Evolutionary conservation across 2,888 invertebrate genomes (phyloP).

Genomic region (Agrilus cyanescens): DNA sequence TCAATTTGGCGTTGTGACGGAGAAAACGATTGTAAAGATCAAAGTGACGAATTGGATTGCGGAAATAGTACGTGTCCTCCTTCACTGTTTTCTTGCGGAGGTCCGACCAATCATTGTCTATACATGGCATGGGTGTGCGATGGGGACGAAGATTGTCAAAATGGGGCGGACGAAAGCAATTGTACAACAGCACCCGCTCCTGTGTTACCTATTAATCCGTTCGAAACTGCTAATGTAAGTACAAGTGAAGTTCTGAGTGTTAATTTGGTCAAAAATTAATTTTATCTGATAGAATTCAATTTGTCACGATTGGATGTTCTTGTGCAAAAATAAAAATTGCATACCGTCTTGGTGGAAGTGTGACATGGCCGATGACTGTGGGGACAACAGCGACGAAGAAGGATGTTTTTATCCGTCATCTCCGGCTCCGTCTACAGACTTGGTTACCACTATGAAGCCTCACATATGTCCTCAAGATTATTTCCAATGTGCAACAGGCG

Average conservation of each 20-base stretch:
- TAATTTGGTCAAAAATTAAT: constrained; percentile 2
- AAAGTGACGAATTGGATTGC: constrained; percentile 65
- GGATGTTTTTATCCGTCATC: constrained; percentile 30
- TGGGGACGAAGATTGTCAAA: constrained; percentile 63
- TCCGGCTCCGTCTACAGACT: constrained; percentile 13
- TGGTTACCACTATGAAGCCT: constrained; percentile 18
- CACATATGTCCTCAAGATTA: constrained; percentile 42
- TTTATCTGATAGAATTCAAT: constrained; percentile 29
- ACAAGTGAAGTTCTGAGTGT: background rate
- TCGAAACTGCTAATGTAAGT: constrained; percentile 11
- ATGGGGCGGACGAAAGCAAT: constrained; percentile 57
- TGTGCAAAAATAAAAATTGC: constrained; percentile 57
- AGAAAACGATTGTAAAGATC: constrained; percentile 61
- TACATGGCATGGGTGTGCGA: constrained; percentile 72
- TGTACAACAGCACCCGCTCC: constrained; percentile 36
- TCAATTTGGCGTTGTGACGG: constrained; percentile 71
- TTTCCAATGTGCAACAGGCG: constrained; percentile 44
- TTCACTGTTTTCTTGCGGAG: constrained; percentile 56
- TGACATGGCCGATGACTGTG: constrained; percentile 65
- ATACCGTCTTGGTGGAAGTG: constrained; percentile 74
- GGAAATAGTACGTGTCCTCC: constrained; percentile 54
- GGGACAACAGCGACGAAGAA: constrained; percentile 61
- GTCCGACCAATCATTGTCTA: constrained; percentile 44
- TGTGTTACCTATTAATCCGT: constrained; percentile 17
- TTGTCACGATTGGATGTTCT: constrained; percentile 70